Evolutionary conservation across 2,888 invertebrate species (phyloP), one percentile per base, ranked within the genome.

Genomic region (Chromoteleia sp.): DNA sequence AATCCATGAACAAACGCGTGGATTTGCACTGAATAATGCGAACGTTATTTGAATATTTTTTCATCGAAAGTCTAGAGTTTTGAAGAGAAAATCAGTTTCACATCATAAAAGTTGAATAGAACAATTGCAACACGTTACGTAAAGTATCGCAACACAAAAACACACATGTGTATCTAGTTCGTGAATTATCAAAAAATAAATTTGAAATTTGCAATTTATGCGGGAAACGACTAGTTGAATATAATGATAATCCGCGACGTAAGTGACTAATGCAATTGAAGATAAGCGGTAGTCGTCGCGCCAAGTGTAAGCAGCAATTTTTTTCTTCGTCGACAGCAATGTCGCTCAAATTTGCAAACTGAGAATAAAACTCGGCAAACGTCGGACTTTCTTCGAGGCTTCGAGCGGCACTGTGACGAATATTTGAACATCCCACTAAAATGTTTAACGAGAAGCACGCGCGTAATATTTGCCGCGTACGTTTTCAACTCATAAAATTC

Each of bases 221-320:
- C 54, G 54, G 54, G 54, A 54, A 33, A 54, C 54, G 54, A 33
- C 54, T 10, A 33, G 54, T 54, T 54, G 19, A n/a, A n/a, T n/a
- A n/a, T n/a, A 12, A 39, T 21, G 39, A 58, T 56, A 33, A 56
- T 58, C 14, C 19, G 36, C 12, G 21, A 39, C 39, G 39, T 33
- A 10, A 21, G 12, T 12, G 39, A 8, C 10, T 39, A 41, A 41
- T 21, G 14, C n/a, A 19, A 21, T 39, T 21, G 33, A 39, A 17
- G 39, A 58, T 58, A 58, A 58, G 7, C 39, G 56, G 21, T 21
- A 39, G 36, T 39, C 30, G 39, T 12, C 12, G 56, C 39, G 56
- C 36, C 56, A 58, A 58, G 56, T 39, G 39, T 19, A 12, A 14
- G 52, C 50, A 36, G 36, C 3, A 3, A n/a, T n/a, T 45, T 45